phyloP scores from a whole-genome alignment of 1,140 invertebrate genomes.

The Brachystomella parvula region DNA sequence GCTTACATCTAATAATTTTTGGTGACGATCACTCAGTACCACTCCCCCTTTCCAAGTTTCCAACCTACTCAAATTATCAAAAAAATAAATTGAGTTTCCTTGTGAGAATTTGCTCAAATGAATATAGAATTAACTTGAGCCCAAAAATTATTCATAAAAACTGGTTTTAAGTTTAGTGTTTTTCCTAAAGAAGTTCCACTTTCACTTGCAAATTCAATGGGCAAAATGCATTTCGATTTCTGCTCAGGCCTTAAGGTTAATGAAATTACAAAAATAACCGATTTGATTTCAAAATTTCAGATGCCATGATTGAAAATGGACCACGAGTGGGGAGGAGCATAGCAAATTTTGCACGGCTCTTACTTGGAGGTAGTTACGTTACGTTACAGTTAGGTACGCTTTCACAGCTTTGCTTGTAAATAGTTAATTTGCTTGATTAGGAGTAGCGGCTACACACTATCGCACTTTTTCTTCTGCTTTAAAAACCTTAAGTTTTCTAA shows the following conservation, averaged over 20 bases:
- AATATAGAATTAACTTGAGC: not conserved
- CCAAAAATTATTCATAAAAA: not conserved
- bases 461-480: not conserved
- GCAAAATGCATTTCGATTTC: not conserved
- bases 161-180: not conserved
- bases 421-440: not conserved
- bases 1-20: not conserved
- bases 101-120: not conserved
- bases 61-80: not conserved
- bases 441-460: not conserved
- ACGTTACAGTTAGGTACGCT: conserved; percentile 25
- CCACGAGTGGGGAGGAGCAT: conserved; percentile 22
- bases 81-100: too few relatives aligned
- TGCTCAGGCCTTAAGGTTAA: not conserved
- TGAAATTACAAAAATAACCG: not conserved
- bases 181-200: not conserved
- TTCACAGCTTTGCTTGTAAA: conserved; percentile 8
- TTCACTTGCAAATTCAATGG: not conserved
- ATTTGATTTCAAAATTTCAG: not conserved
- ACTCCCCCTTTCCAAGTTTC: too few relatives aligned
- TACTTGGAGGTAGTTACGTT: conserved; percentile 34
- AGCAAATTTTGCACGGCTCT: conserved; percentile 31
- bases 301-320: not conserved
- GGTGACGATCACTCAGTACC: not conserved
- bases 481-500: not conserved